phyloP scores from a whole-genome alignment of 2,113 vertebrate genomes.

The Archocentrus centrarchus region DNA sequence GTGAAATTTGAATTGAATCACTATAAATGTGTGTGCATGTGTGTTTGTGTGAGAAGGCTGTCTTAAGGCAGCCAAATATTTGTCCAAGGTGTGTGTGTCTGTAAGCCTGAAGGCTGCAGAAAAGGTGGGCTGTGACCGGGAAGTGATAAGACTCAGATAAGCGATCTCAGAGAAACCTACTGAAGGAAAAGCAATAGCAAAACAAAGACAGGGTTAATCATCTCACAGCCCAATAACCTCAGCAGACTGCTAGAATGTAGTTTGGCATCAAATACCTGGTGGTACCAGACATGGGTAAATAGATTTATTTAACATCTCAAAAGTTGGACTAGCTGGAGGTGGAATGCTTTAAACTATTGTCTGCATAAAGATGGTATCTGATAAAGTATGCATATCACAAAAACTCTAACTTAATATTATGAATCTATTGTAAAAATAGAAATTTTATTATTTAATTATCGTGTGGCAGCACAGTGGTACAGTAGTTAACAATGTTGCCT shows the following conservation, averaged over 20 bases:
- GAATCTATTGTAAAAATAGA: too few species aligned
- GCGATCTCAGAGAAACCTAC: slow-evolving; percentile 73
- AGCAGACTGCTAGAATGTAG: slow-evolving; percentile 52
- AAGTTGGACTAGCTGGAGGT: slow-evolving; percentile 20
- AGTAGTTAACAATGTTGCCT: too few species aligned
- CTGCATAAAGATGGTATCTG: slow-evolving; percentile 5
- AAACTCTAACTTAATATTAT: too few species aligned
- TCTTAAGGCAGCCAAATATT: slow-evolving; percentile 76
- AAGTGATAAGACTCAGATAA: slow-evolving; percentile 77
- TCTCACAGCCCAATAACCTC: slow-evolving; percentile 71
- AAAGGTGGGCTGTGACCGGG: slow-evolving; percentile 61
- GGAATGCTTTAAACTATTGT: slow-evolving; percentile 51
- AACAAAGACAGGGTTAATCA: slow-evolving; percentile 80
- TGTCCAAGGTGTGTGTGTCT: slow-evolving; percentile 73
- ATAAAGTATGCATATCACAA: not conserved
- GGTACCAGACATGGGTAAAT: slow-evolving; percentile 65
- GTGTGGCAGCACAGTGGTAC: too few species aligned
- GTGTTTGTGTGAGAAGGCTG: slow-evolving; percentile 21
- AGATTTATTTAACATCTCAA: slow-evolving; percentile 40
- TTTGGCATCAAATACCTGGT: slow-evolving; percentile 72
- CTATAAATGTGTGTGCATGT: slow-evolving; percentile 13
- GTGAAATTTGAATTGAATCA: slow-evolving; percentile 11
- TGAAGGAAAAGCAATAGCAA: slow-evolving; percentile 68
- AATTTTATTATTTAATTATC: too few species aligned
- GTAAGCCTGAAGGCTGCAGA: slow-evolving; percentile 55